These are phyloP conservation scores for Actinernus sp. DNA, from an alignment of 92 coral and sea anemone genomes.

Conservation along the genomic window DNA sequence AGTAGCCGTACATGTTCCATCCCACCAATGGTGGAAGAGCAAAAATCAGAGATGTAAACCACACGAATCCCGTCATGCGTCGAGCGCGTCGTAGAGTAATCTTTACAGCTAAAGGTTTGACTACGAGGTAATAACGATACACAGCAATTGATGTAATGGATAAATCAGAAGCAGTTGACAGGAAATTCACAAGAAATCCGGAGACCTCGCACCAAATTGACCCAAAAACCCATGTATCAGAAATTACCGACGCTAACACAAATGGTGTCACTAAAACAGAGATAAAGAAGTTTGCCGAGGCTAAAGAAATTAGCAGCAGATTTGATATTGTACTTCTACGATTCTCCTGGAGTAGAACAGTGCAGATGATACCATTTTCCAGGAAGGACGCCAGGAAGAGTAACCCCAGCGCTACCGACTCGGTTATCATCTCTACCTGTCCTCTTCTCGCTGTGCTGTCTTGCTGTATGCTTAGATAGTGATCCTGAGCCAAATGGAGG, in stretches of 20 bases:
- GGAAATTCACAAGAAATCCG: slow-evolving; percentile 67
- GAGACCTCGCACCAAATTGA: slow-evolving; percentile 68
- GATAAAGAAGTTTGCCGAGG: slow-evolving; percentile 62
- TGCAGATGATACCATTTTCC: slow-evolving; percentile 70
- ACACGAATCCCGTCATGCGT: slow-evolving; percentile 77
- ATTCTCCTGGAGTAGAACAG: slow-evolving; percentile 56
- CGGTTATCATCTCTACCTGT: slow-evolving; percentile 50
- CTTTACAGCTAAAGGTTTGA: slow-evolving; percentile 82
- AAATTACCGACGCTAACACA: slow-evolving; percentile 60
- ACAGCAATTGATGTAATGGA: slow-evolving; percentile 79
- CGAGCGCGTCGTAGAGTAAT: slow-evolving; percentile 72
- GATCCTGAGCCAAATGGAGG: background rate
- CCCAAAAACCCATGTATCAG: slow-evolving; percentile 90
- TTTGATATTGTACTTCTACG: slow-evolving; percentile 75
- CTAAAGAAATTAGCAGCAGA: slow-evolving; percentile 63
- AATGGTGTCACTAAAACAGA: slow-evolving; percentile 70
- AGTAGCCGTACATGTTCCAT: slow-evolving; percentile 84
- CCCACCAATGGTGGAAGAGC: slow-evolving; percentile 84
- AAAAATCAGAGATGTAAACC: slow-evolving; percentile 74
- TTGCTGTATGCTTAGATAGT: slow-evolving; percentile 1
- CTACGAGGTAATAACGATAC: slow-evolving; percentile 88
- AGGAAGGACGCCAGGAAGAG: slow-evolving; percentile 71
- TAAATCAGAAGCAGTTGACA: slow-evolving; percentile 81
- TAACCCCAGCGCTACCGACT: slow-evolving; percentile 53
- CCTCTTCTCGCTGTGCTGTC: slow-evolving; percentile 1